These are phyloP conservation scores for Anorthoa munda DNA, from an alignment of 2,888 invertebrate genomes.

Conservation along the genomic window DNA sequence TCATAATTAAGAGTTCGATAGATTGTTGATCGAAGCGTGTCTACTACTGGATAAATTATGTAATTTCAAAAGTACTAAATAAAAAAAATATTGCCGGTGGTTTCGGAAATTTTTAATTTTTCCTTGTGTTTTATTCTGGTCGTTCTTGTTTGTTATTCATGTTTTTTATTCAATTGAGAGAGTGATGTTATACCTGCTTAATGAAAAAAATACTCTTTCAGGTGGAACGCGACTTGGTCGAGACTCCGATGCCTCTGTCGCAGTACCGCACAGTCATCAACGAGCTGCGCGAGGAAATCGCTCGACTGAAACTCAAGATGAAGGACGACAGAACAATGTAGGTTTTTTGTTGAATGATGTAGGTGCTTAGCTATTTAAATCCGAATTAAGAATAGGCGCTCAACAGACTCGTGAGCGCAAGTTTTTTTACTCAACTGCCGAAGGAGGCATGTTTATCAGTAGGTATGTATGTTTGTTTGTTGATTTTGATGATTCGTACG, in stretches of 20 bases:
- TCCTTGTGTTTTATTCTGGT: neutral
- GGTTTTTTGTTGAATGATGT: slow-evolving; percentile 28
- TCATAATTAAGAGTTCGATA: too few species aligned
- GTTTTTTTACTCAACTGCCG: too few species aligned
- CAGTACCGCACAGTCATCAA: slow-evolving; percentile 96
- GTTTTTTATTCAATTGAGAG: neutral
- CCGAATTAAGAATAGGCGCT: slow-evolving; percentile 3
- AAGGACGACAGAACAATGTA: slow-evolving; percentile 92
- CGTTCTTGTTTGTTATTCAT: neutral
- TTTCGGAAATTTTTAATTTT: too few species aligned
- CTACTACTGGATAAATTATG: too few species aligned
- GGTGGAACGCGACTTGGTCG: slow-evolving; percentile 92
- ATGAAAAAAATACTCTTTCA: slow-evolving; percentile 70
- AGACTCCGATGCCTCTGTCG: slow-evolving; percentile 94
- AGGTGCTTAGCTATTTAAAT: neutral
- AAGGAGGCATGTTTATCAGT: too few species aligned
- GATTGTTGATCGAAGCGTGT: too few species aligned
- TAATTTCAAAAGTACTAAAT: too few species aligned
- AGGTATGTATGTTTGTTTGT: too few species aligned
- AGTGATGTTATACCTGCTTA: neutral
- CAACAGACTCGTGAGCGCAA: too few species aligned
- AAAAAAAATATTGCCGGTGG: too few species aligned
- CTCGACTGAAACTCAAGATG: slow-evolving; percentile 95
- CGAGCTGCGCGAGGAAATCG: slow-evolving; percentile 96
- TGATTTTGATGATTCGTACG: too few species aligned